Conservation (phyloP, 2,888 invertebrate species). For the Acanthosepion pharaonis region DNA sequence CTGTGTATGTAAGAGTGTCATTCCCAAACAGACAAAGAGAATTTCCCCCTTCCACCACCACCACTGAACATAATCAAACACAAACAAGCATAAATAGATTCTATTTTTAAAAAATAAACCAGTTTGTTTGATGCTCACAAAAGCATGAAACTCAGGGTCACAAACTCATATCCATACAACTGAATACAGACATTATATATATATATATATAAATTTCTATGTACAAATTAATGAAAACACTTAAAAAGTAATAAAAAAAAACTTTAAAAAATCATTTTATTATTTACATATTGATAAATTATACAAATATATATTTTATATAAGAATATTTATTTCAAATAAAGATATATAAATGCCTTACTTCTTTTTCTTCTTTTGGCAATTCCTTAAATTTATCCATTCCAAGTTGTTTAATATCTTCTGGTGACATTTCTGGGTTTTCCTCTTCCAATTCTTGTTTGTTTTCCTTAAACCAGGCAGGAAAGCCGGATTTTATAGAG, state of each 20-base stretch:
- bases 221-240: neutral
- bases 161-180: too few relatives aligned
- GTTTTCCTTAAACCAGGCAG: conserved; percentile 68
- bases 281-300: too few relatives aligned
- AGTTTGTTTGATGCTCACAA: too few relatives aligned
- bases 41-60: neutral
- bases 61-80: neutral
- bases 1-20: too few relatives aligned
- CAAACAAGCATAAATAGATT: neutral
- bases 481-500: conserved; percentile 60
- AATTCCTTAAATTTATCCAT: conserved; percentile 66
- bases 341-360: conserved; percentile 49
- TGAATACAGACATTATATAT: neutral
- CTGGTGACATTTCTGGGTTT: conserved; percentile 65
- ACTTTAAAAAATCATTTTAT: too few relatives aligned
- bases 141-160: too few relatives aligned
- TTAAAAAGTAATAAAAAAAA: neutral
- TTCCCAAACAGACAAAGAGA: too few relatives aligned
- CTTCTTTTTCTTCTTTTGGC: conserved; percentile 68
- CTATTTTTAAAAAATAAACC: too few relatives aligned
- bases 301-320: too few relatives aligned
- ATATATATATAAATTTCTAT: neutral
- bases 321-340: neutral
- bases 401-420: conserved; percentile 62
- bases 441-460: conserved; percentile 59